Evolutionary conservation across 2,113 vertebrate species (phyloP).

Genomic region (Sinocyclocheilus grahami): DNA sequence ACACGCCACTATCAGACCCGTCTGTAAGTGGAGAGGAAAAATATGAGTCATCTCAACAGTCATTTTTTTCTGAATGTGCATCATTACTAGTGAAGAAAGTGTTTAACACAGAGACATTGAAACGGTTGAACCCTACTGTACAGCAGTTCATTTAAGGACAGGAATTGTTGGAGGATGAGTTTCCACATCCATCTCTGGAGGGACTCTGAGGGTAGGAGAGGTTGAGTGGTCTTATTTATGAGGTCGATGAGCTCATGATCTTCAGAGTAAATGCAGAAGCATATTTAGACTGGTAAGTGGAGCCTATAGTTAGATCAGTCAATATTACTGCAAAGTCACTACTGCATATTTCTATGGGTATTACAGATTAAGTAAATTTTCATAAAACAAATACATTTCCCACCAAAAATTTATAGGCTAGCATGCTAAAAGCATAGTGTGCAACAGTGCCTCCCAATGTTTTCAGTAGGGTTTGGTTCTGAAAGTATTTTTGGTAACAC

Average conservation of each 20-base stretch:
- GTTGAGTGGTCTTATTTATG: neutral
- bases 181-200: neutral
- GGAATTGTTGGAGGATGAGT: conserved; percentile 14
- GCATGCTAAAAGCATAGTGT: neutral
- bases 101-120: neutral
- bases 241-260: conserved; percentile 5
- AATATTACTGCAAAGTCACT: neutral
- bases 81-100: conserved; percentile 13
- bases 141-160: conserved; percentile 9
- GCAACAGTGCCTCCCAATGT: neutral
- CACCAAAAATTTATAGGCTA: neutral
- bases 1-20: conserved; percentile 90
- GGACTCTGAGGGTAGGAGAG: neutral
- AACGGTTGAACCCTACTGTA: neutral
- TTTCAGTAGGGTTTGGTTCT: neutral
- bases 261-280: neutral
- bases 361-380: neutral
- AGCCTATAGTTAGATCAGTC: neutral
- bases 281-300: neutral
- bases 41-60: neutral
- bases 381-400: neutral
- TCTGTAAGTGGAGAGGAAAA: conserved; percentile 70
- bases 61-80: conserved; percentile 5
- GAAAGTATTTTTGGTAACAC: neutral
- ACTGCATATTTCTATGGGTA: neutral